phyloP scores from a whole-genome alignment of 2,888 invertebrate genomes.

The Chymomyza fuscimana region DNA sequence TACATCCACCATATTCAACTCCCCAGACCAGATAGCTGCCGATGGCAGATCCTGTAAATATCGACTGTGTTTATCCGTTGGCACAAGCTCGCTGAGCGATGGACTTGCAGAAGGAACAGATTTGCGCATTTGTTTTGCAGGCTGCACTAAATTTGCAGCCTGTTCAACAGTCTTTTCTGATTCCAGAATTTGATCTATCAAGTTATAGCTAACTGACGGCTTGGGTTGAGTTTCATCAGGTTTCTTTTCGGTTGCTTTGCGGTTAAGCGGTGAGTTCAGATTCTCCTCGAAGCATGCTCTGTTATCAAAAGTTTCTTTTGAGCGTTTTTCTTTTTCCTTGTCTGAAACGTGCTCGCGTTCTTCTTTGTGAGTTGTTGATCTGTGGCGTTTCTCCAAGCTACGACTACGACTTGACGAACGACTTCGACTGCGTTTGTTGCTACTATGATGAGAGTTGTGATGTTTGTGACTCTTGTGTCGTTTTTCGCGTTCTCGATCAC shows the following conservation, averaged over 20 bases:
- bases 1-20: conserved; percentile 94
- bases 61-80: conserved; percentile 53
- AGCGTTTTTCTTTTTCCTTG: conserved; percentile 27
- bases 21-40: conserved; percentile 83
- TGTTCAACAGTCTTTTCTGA: conserved; percentile 78
- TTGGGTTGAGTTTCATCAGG: conserved; percentile 23
- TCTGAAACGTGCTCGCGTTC: conserved; percentile 40
- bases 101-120: not conserved
- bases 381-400: conserved; percentile 71
- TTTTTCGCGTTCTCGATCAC: conserved; percentile 55
- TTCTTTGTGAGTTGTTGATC: conserved; percentile 51
- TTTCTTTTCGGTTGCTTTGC: conserved; percentile 49
- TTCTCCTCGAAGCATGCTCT: conserved; percentile 19
- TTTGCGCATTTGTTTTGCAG: conserved; percentile 25
- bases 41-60: conserved; percentile 56
- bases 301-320: not conserved
- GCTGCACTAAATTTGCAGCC: conserved; percentile 74
- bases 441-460: conserved; percentile 57
- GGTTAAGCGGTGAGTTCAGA: conserved; percentile 30
- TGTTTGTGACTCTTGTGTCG: conserved; percentile 73
- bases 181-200: conserved; percentile 79
- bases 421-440: conserved; percentile 74
- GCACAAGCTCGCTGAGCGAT: not conserved
- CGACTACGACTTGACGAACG: conserved; percentile 75
- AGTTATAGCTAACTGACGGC: conserved; percentile 54